These are phyloP conservation scores for Oligia strigilis DNA, from an alignment of 2,888 invertebrate genomes.

Conservation along the genomic window DNA sequence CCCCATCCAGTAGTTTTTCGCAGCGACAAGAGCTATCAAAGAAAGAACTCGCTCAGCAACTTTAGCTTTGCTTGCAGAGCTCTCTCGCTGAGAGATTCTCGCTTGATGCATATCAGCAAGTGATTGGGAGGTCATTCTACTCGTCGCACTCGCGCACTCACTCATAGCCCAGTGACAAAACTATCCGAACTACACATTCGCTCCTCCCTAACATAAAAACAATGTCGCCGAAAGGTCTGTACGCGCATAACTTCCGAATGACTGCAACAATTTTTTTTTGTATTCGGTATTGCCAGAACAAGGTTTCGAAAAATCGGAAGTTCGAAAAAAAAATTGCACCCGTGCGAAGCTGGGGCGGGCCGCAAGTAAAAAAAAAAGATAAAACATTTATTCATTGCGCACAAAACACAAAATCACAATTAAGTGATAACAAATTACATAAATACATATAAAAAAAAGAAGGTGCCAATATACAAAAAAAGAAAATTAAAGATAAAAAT, in stretches of 20 bases:
- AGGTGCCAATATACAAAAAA: no score
- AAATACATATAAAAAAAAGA: neutral
- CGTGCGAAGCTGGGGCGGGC: no score
- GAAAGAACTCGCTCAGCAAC: neutral
- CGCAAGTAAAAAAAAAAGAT: neutral
- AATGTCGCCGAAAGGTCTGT: no score
- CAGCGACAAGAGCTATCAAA: neutral
- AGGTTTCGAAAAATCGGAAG: no score
- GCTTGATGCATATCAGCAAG: neutral
- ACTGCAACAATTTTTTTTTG: no score
- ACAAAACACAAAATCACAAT: neutral
- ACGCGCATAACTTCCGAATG: no score
- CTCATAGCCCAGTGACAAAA: neutral
- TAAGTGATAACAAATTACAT: neutral
- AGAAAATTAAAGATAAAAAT: no score
- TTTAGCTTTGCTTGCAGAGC: neutral
- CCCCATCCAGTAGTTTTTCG: neutral
- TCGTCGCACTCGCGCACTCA: neutral
- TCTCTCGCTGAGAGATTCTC: neutral
- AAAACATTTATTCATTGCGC: neutral
- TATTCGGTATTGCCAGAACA: no score
- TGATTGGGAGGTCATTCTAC: neutral
- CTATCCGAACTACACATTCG: neutral
- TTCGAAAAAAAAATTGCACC: no score
- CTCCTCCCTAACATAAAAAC: neutral